phyloP scores from a whole-genome alignment of 2,888 invertebrate species.

The Lomographa bimaculata region DNA sequence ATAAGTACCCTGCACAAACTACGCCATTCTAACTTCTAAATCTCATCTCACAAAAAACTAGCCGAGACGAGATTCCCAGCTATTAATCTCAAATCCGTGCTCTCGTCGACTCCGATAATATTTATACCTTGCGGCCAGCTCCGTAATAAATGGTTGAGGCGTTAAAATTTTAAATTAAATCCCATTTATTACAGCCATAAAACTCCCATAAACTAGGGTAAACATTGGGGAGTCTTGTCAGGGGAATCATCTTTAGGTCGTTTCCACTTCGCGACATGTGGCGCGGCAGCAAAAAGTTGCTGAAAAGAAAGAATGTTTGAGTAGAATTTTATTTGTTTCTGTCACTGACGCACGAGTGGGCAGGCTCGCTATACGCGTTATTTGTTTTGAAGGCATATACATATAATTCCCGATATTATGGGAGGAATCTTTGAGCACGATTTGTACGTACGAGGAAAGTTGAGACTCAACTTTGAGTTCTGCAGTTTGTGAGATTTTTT shows the following conservation, averaged over 20 bases:
- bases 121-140: constrained; percentile 22
- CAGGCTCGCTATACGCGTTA: too few species aligned
- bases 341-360: constrained; percentile 1
- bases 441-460: too few species aligned
- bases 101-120: constrained; percentile 20
- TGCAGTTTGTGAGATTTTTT: too few species aligned
- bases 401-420: too few species aligned
- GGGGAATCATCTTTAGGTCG: constrained; percentile 29
- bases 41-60: too few species aligned
- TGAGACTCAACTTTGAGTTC: too few species aligned
- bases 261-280: constrained; percentile 29
- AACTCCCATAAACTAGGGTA: constrained; percentile 31
- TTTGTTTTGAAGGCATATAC: not conserved
- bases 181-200: constrained; percentile 37
- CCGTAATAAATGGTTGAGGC: constrained; percentile 28
- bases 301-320: constrained; percentile 9
- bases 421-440: too few species aligned
- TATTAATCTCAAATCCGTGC: constrained; percentile 21
- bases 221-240: constrained; percentile 23
- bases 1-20: too few species aligned
- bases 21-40: too few species aligned
- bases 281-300: constrained; percentile 25
- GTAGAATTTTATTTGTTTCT: constrained; percentile 24
- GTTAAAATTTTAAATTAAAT: constrained; percentile 38
- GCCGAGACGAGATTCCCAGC: constrained; percentile 6